Base-by-base conservation (phyloP, 23 tunicate species). In the Aplidium turbinatum region DNA sequence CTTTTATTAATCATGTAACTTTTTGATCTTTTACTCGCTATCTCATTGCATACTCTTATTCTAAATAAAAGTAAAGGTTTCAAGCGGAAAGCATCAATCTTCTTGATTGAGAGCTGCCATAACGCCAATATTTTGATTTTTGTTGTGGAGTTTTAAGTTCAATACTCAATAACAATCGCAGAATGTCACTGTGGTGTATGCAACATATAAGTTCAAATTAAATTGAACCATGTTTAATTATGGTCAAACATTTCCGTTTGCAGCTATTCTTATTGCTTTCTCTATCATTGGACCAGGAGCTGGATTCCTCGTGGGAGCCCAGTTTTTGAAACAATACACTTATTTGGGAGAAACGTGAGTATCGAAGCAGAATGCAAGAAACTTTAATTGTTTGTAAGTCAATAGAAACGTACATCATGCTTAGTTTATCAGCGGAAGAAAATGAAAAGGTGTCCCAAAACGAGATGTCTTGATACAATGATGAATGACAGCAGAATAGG, bases 221-320 rank as follows among this genome's bases (percentile, higher is more conserved):
- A 42, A 42, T 9, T 9, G 11, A 16, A 42, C 11, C 16, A 16
- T 9, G 11, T 42, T 16, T 42, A 9, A 9, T 9, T 42, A 42
- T 9, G 11, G 16, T 42, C 50, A 16, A 9, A 9, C 11, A 9
- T 9, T 9, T 42, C 50, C 50, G n/a, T 65, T 18, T 38, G 36
- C 50, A 89, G 96, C 89, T 39, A 58, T 83, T 29, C 40, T 82
- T 29, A 69, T 82, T 31, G 55, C 82, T 31, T 24, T 76, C 19
- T 77, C 96, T 0, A 71, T 89, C 35, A 29, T 79, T 38, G 96
- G 96, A 11, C 96, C 96, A 7, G 96, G 89, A 1, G 34, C 78
- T 3, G 96, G 96, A 52, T 89, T 69, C 35, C 36, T 89, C 23
- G 89, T 52, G 9, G 96, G 90, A 21, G 89, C 68, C 1, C 72